phyloP scores from a whole-genome alignment of 2,888 invertebrate species.

The Amblyjoppa fuscipennis region DNA sequence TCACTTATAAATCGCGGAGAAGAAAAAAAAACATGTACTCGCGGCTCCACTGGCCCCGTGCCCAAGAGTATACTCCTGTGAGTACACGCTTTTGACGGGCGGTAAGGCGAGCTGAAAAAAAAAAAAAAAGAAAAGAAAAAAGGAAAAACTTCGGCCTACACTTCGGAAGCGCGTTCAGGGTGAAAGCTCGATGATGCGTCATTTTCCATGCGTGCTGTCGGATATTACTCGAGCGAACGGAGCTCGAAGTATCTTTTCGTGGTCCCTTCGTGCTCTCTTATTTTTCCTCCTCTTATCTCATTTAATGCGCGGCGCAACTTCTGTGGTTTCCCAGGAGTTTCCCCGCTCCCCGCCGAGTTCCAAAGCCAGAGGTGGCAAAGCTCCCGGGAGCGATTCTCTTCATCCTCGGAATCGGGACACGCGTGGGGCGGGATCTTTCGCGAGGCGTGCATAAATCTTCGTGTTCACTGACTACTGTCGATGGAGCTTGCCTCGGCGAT shows the following conservation, averaged over 20 bases:
- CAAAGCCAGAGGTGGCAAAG: slow-evolving; percentile 21
- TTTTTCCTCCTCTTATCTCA: not conserved
- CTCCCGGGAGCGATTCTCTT: slow-evolving; percentile 19
- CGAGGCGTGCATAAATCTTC: slow-evolving; percentile 52
- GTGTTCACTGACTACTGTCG: slow-evolving; percentile 38
- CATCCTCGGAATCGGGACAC: slow-evolving; percentile 4
- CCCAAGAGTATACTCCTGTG: not conserved
- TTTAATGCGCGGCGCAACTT: not conserved
- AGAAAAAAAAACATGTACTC: slow-evolving; percentile 19
- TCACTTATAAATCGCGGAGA: slow-evolving; percentile 37
- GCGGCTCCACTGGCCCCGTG: not conserved
- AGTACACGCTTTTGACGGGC: not conserved
- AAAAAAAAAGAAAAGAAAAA: not conserved
- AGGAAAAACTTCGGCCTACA: not conserved
- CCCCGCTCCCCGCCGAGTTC: slow-evolving; percentile 1
- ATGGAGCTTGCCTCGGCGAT: slow-evolving; percentile 36
- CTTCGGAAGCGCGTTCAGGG: not conserved
- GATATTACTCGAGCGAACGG: not conserved
- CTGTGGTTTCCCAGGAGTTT: slow-evolving; percentile 9
- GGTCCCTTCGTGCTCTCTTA: not conserved
- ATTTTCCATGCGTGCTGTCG: slow-evolving; percentile 4
- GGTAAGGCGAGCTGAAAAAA: not conserved
- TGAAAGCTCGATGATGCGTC: not conserved
- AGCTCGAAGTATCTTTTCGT: not conserved
- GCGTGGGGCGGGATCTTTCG: slow-evolving; percentile 18